phyloP scores from a whole-genome alignment of 2,797 vertebrate genomes.

The Fistularia commersonii region DNA sequence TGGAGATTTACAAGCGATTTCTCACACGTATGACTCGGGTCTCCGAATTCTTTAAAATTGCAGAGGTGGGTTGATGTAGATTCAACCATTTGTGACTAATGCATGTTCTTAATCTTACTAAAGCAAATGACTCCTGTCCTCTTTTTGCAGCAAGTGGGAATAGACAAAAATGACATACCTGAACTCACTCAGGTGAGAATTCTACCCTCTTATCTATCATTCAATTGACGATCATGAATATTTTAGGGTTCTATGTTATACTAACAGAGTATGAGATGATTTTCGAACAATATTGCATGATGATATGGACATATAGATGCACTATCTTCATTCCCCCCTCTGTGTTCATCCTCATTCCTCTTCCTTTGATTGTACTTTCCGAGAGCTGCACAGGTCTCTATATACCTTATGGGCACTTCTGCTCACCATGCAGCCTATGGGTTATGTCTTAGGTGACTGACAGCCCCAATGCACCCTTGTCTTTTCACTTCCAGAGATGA shows the following conservation, averaged over 20 bases:
- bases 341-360: slow-evolving; percentile 6
- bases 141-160: slow-evolving; percentile 91
- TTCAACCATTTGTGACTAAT: neutral
- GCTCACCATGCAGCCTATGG: slow-evolving; percentile 29
- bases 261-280: too few relatives aligned
- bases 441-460: slow-evolving; percentile 49
- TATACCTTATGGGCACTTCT: slow-evolving; percentile 7
- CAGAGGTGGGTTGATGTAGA: slow-evolving; percentile 80
- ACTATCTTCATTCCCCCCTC: too few relatives aligned
- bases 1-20: slow-evolving; percentile 99
- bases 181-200: slow-evolving; percentile 93
- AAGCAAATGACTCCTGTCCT: slow-evolving; percentile 8
- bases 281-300: slow-evolving; percentile 29
- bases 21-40: slow-evolving; percentile 96
- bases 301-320: slow-evolving; percentile 21
- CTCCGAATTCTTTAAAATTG: slow-evolving; percentile 98
- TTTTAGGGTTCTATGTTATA: slow-evolving; percentile 6
- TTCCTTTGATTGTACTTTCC: slow-evolving; percentile 23
- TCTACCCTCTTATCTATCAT: neutral
- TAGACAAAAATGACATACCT: slow-evolving; percentile 98
- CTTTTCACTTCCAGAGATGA: slow-evolving; percentile 73
- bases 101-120: too few relatives aligned
- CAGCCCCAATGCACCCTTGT: slow-evolving; percentile 46
- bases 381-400: neutral
- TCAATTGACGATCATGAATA: too few relatives aligned